Conservation (phyloP, 2,797 vertebrate genomes). For the Phataginus tricuspis region DNA sequence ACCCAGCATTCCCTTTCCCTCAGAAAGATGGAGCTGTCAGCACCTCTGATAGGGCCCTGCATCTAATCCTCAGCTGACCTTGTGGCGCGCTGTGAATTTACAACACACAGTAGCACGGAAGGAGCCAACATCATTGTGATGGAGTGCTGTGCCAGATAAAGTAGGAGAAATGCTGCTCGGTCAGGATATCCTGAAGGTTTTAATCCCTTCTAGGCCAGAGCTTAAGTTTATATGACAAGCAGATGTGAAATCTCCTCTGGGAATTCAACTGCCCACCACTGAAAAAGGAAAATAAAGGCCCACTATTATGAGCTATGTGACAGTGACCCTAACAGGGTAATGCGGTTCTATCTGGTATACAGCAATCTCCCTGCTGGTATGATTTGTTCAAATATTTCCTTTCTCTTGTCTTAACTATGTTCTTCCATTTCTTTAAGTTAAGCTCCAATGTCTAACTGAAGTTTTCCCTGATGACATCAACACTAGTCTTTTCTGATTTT, state of each 20-base stretch:
- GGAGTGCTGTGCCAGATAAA: no score
- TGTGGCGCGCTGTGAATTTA: no score
- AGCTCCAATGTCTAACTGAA: not conserved
- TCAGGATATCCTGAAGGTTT: conserved; percentile 16
- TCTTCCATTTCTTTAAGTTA: not conserved
- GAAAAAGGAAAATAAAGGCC: not conserved
- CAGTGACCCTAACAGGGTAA: not conserved
- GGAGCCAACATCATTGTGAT: no score
- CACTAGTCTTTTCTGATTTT: not conserved
- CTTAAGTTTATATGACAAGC: conserved; percentile 49
- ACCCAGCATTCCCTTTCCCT: no score
- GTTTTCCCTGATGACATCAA: not conserved
- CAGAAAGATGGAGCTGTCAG: no score
- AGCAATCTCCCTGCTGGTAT: not conserved
- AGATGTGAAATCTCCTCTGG: conserved; percentile 15
- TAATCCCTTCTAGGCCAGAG: not conserved
- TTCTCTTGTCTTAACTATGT: not conserved
- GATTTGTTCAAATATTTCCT: not conserved
- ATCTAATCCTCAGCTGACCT: no score
- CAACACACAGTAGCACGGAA: no score
- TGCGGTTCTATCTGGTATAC: not conserved
- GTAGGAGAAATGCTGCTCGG: not conserved
- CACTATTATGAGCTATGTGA: not conserved
- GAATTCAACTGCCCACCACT: not conserved
- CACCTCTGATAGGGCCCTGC: no score